These are phyloP conservation scores for Gouania willdenowi DNA, from an alignment of 2,797 vertebrate species.

Conservation along the genomic window DNA sequence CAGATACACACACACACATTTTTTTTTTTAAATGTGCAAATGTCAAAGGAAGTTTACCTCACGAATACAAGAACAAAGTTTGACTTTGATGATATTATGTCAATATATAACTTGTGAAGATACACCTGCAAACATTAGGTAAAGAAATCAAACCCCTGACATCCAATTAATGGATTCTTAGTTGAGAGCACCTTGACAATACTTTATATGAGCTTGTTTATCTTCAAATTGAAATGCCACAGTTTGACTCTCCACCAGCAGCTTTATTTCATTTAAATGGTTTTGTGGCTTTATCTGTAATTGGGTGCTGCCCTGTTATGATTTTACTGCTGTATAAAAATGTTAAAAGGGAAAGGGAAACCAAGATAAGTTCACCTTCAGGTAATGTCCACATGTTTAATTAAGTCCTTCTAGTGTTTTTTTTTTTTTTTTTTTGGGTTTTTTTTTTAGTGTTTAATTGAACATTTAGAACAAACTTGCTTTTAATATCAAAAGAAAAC, in stretches of 20 bases:
- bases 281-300: constrained; percentile 1
- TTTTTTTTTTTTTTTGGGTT: not conserved
- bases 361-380: not conserved
- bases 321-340: too few relatives aligned
- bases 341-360: not conserved
- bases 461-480: not conserved
- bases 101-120: too few relatives aligned
- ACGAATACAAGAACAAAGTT: too few relatives aligned
- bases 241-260: not conserved
- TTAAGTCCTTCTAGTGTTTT: not conserved
- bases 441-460: not conserved
- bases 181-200: too few relatives aligned
- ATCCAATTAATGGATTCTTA: too few relatives aligned
- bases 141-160: too few relatives aligned
- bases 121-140: too few relatives aligned
- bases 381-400: not conserved
- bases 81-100: too few relatives aligned
- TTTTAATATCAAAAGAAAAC: constrained; percentile 12
- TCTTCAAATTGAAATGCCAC: not conserved
- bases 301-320: not conserved
- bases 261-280: not conserved
- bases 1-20: too few relatives aligned
- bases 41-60: too few relatives aligned
- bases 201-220: too few relatives aligned
- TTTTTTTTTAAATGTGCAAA: too few relatives aligned